Conservation (phyloP, 2,113 vertebrate species). For the Burhinus bistriatus region DNA sequence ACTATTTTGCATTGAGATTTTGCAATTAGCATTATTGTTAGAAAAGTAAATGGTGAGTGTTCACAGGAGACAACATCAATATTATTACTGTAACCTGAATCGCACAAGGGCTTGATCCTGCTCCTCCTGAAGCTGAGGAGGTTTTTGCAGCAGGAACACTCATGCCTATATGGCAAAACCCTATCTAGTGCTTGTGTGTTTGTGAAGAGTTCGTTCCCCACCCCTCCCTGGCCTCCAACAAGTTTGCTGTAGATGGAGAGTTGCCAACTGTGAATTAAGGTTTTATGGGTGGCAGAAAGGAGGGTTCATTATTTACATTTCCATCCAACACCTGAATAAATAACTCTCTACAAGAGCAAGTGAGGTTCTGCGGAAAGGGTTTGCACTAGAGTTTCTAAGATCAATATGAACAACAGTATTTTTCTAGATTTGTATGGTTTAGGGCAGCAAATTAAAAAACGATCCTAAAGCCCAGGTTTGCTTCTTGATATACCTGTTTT, state of each 20-base stretch:
- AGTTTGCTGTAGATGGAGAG: not conserved
- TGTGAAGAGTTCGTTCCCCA: not conserved
- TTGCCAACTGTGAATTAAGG: constrained; percentile 11
- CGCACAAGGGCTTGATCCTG: not conserved
- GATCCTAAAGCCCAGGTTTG: not conserved
- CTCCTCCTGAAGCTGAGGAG: not conserved
- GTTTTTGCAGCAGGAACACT: not conserved
- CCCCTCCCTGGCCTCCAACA: too few relatives aligned
- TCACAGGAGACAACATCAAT: not conserved
- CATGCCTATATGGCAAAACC: not conserved
- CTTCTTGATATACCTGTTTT: not conserved
- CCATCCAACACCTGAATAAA: constrained; percentile 52
- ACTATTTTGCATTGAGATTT: not conserved
- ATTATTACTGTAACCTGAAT: not conserved
- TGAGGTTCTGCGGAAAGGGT: not conserved
- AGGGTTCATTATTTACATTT: constrained; percentile 9
- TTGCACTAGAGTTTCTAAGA: constrained; percentile 10
- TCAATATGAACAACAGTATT: not conserved
- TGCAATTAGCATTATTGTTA: not conserved
- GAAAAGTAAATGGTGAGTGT: not conserved
- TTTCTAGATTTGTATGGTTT: not conserved
- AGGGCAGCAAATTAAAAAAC: not conserved
- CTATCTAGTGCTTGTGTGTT: not conserved
- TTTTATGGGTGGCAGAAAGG: constrained; percentile 21
- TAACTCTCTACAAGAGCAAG: not conserved